Evolutionary conservation across 1,140 invertebrate genomes (phyloP).

Genomic region (Platorchestia sp.): DNA sequence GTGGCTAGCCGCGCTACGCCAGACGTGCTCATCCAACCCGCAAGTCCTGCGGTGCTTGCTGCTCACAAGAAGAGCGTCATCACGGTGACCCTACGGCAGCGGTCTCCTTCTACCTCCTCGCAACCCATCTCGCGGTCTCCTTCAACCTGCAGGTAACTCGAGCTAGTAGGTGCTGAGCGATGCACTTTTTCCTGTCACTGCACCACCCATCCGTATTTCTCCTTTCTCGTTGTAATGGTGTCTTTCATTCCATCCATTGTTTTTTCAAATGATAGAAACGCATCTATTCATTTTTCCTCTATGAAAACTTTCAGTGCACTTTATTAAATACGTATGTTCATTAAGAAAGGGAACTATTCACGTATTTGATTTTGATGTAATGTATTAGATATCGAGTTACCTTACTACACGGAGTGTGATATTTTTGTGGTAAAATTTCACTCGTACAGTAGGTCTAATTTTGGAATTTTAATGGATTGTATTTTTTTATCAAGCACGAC

Average conservation of each 20-base stretch:
- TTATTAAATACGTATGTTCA: not conserved
- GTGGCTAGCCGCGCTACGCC: not conserved
- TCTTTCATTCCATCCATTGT: too few relatives aligned
- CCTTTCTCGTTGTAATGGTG: not conserved
- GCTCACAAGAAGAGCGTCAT: slow-evolving; percentile 48
- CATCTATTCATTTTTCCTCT: too few relatives aligned
- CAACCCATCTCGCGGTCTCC: slow-evolving; percentile 31
- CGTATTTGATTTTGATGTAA: too few relatives aligned
- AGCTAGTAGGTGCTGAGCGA: too few relatives aligned
- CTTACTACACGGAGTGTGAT: too few relatives aligned
- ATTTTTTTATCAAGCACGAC: not conserved
- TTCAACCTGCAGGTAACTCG: slow-evolving; percentile 22
- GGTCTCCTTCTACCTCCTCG: slow-evolving; percentile 10
- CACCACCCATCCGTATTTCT: not conserved
- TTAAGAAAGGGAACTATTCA: not conserved
- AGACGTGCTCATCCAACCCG: slow-evolving; percentile 33
- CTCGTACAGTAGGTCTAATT: too few relatives aligned
- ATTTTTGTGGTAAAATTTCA: not conserved
- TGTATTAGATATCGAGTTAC: too few relatives aligned
- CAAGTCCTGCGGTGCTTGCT: slow-evolving; percentile 21
- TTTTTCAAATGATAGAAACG: too few relatives aligned
- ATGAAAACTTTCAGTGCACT: too few relatives aligned
- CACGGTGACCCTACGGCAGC: slow-evolving; percentile 5
- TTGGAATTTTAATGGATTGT: not conserved
- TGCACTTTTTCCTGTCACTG: too few relatives aligned